These are phyloP conservation scores for Oasisia sp. DNA, from an alignment of 2,888 invertebrate species.

Conservation along the genomic window DNA sequence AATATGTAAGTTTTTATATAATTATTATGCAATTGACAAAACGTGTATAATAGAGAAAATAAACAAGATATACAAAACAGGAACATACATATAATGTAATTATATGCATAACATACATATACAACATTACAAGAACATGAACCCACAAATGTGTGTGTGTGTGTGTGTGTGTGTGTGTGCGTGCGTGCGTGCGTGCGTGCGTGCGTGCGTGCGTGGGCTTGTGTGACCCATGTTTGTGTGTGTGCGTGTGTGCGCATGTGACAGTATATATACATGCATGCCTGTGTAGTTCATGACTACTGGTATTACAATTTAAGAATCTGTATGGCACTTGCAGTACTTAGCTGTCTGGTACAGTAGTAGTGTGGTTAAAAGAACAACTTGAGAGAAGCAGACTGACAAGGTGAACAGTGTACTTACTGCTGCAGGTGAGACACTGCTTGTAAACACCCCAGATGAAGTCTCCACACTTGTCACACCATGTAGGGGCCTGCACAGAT, in stretches of 20 bases:
- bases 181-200: neutral
- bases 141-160: neutral
- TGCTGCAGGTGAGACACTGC: constrained; percentile 66
- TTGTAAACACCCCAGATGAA: constrained; percentile 68
- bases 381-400: neutral
- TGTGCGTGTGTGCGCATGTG: neutral
- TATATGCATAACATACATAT: neutral
- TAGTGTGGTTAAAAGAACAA: neutral
- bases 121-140: neutral
- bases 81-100: neutral
- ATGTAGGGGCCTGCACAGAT: constrained; percentile 61
- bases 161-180: constrained; percentile 18
- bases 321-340: neutral
- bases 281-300: neutral
- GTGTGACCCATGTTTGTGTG: neutral
- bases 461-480: constrained; percentile 70
- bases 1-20: neutral
- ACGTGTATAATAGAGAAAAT: neutral
- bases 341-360: neutral
- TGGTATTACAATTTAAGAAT: neutral
- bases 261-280: no score
- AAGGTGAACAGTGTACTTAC: constrained; percentile 56
- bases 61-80: neutral
- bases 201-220: no score
- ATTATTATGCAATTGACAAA: neutral